Base-by-base conservation (phyloP, 2,113 vertebrate genomes). In the Lepisosteus oculatus region DNA sequence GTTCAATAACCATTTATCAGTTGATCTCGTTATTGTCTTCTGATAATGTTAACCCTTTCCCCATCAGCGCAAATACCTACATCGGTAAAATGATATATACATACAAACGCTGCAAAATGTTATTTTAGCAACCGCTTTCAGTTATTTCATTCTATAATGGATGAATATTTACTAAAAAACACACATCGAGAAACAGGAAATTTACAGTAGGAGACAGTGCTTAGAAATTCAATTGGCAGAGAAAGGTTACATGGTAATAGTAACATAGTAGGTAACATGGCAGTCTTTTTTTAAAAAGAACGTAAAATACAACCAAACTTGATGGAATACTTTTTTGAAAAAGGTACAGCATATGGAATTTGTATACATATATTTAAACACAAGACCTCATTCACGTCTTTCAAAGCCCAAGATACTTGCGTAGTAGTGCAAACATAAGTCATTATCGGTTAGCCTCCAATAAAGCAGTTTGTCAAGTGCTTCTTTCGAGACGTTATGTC, bases 1-100 rank as follows among this genome's bases (percentile, higher is more conserved):
- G 81, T 82, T 90, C 89, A 89, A 88, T 87, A 62, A 3, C 80
- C 77, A 89, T 91, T 90, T 90, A 92, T 90, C 85, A 89, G 89
- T 90, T 87, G 90, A 93, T 90, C 59, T 15, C 76, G 63, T 87
- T 90, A 89, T 85, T 86, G 84, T 75, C 78, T 83, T 82, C 80
- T 80, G 81, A 77, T 80, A 87, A 81, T 78, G 78, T 90, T 92
- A 92, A 91, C 91, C 81, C 85, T 83, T 15, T n/a, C 57, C 57
- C 14, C 5, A 6, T 92, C 77, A 84, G 78, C 83, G 73, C 69
- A 86, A 86, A 86, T 78, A 59, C 4, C 11, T 59, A 13, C n/a
- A 78, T 79, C 65, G 29, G 65, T 72, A 82, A 76, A 81, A 65
- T 59, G 14, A 13, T 15, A 13, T n/a, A 13, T 14, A 13, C 4